Evolutionary conservation across 2,888 invertebrate species (phyloP), one percentile per base, ranked within the genome.

Genomic region (Ceriagrion tenellum): DNA sequence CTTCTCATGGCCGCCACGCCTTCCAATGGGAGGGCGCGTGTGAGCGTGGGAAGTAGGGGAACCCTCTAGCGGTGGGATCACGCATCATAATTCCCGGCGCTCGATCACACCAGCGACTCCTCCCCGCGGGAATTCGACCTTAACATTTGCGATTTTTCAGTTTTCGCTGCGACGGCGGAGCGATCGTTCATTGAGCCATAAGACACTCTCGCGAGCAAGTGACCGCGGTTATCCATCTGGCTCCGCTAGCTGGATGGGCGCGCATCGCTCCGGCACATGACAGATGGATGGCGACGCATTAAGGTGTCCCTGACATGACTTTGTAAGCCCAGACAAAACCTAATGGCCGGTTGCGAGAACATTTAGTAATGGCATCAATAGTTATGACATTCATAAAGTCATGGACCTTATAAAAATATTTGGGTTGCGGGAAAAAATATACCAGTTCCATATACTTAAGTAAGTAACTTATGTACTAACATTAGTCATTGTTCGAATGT

Each of bases 121-220:
- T 81, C 81, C 81, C 26, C 35, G 30, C 18, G 35, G 18, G 81
- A 81, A 81, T 81, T 81, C 35, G 81, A 81, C 81, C 81, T 81
- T 81, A 81, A 35, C 81, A 81, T 81, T 81, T 81, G n/a, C 81
- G 81, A 18, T 81, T 23, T 69, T 81, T 81, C 16, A 35, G 81
- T 81, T 81, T n/a, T 8, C 47, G 6, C 35, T 1, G 35, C 6
- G 81, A 13, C 13, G 13, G 12, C 3, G 30, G 35, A 81, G 4
- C 18, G 30, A 35, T 81, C 18, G 69, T 26, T 30, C n/a, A 35
- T 35, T 30, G 81, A 81, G 35, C 16, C 16, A 18, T 13, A 35
- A 35, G 30, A 16, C 35, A 30, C 26, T 81, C 81, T 0, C 81
- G 35, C 26, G 81, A 81, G 81, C 30, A 35, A 81, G 16, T 81